Percentiles rank a stretch among this genome's conserved stretches.
These are phyloP conservation scores for Amphiprion percula DNA, from an alignment of 2,113 vertebrate genomes.

Conservation along the genomic window DNA sequence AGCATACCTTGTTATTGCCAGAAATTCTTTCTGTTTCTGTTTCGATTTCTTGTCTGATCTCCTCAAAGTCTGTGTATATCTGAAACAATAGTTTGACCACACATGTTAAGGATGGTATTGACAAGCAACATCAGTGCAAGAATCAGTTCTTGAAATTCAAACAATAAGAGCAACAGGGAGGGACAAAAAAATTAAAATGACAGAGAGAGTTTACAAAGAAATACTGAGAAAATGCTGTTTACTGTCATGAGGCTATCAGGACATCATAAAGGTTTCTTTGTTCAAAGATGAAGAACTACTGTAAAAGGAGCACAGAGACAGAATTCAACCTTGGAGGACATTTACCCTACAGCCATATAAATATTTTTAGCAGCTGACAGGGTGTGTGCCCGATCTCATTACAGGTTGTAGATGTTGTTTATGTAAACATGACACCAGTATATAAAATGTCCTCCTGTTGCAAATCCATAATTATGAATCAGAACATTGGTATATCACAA, in stretches of 20 bases:
- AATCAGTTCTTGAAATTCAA: not conserved
- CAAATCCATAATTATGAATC: constrained; percentile 8
- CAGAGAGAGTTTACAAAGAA: not conserved
- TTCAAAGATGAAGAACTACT: constrained; percentile 7
- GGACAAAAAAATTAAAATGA: not conserved
- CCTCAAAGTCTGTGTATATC: constrained; percentile 96
- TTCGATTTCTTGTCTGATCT: constrained; percentile 98
- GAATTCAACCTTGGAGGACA: constrained; percentile 9
- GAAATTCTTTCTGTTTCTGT: constrained; percentile 96
- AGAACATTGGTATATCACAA: not conserved
- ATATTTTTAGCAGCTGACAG: constrained; percentile 43
- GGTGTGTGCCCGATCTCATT: constrained; percentile 15
- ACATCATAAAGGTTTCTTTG: constrained; percentile 27
- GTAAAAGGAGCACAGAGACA: not conserved
- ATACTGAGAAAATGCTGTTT: constrained; percentile 2
- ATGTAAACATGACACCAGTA: constrained; percentile 11
- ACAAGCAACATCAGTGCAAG: not conserved
- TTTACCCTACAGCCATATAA: constrained; percentile 23
- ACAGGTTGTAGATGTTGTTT: not conserved
- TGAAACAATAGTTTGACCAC: constrained; percentile 59
- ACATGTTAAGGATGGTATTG: not conserved
- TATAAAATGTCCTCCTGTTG: not conserved
- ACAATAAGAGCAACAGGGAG: not conserved
- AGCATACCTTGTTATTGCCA: constrained; percentile 94
- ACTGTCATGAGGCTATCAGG: constrained; percentile 3